Base-by-base conservation (phyloP, 2,888 invertebrate species). In the Monopis laevigella region DNA sequence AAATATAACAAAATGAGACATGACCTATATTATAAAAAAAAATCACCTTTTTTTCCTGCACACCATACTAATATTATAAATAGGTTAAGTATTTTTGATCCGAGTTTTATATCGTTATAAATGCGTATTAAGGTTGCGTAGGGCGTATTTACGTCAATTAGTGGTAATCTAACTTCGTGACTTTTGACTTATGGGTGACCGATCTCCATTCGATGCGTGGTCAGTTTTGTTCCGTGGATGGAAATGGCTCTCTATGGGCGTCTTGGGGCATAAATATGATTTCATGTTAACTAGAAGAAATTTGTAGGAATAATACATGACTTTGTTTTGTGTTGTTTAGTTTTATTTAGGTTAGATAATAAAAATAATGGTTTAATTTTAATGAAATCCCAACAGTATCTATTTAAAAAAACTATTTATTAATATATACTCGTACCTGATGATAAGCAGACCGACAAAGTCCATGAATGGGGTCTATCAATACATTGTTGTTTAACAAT, bases 51-150 rank as follows among this genome's bases (percentile, higher is more conserved):
- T 36, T 36, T 21, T 36, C 29, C 3, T 38, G 17, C 39, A 16
- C 27, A 40, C 42, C 39, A 18, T 42, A 39, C 55, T 18, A 21
- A 16, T 12, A 52, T 56, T 56, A 59, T 61, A 74, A 71, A 65
- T 74, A 73, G 75, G 71, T 74, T 72, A 73, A 72, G 64, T 72
- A 73, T 74, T 75, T 70, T 67, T 72, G 72, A 74, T 65, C 60
- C 57, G 53, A 64, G 62, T 69, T n/a, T n/a, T 66, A 63, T 72
- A 67, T 71, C 65, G 72, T 68, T 69, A 67, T 66, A 65, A 71
- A 70, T 62, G 73, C 70, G 75, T 72, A 77, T 72, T 71, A 77
- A 66, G 63, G 62, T 56, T 61, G 58, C 58, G 56, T 56, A 54
- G 58, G 67, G 64, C 67, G 62, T 60, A 65, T 58, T 65, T 65